A percentile compares a stretch with the other conserved stretches of the same genome.
These are phyloP conservation scores for Vespertilio murinus DNA, from an alignment of 2,797 vertebrate species.

Conservation along the genomic window DNA sequence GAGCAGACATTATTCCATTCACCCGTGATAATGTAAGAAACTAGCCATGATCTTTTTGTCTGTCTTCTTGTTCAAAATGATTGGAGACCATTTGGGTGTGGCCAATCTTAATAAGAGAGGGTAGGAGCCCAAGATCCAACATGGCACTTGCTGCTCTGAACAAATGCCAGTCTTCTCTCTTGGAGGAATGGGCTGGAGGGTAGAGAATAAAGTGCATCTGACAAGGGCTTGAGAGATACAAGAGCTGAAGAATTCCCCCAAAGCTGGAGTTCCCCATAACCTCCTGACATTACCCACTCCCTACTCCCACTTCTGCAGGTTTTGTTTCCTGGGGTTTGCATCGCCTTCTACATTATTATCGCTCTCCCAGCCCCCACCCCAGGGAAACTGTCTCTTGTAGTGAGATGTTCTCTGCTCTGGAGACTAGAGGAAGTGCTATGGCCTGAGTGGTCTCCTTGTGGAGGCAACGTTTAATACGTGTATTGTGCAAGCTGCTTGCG, in stretches of 20 bases:
- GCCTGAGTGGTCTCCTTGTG: not conserved
- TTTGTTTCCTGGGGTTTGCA: not conserved
- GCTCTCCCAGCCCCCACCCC: not conserved
- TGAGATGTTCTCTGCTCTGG: not conserved
- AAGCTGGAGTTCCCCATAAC: not conserved
- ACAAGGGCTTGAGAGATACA: not conserved
- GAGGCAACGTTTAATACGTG: not conserved
- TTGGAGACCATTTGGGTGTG: not conserved
- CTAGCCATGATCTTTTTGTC: not conserved
- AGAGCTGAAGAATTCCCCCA: not conserved
- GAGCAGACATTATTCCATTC: not conserved
- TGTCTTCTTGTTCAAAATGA: slow-evolving; percentile 11
- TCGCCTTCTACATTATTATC: not conserved
- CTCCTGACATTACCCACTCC: not conserved
- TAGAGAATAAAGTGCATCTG: not conserved
- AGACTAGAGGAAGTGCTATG: not conserved
- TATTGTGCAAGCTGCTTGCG: slow-evolving; percentile 48
- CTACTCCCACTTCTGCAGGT: not conserved
- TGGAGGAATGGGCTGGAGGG: not conserved
- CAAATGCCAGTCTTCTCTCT: not conserved
- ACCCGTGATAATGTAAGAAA: not conserved
- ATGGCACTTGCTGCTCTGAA: not conserved
- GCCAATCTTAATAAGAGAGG: not conserved
- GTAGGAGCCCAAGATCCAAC: not conserved
- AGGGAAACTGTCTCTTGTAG: not conserved